phyloP scores from a whole-genome alignment of 2,888 invertebrate genomes.

The Caenorhabditis plicata region DNA sequence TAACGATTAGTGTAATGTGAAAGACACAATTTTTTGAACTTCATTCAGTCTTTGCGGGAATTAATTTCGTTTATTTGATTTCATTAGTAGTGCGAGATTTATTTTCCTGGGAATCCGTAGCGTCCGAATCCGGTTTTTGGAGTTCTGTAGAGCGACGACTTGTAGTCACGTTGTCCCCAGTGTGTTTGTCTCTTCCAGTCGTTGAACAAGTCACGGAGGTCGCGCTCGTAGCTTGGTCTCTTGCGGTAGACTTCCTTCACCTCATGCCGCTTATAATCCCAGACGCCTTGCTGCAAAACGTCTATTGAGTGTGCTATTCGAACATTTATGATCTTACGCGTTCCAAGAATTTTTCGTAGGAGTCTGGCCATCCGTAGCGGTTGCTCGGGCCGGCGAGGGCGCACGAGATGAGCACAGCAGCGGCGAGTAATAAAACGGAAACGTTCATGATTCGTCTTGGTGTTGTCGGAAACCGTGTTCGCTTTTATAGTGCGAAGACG shows the following conservation, averaged over 20 bases:
- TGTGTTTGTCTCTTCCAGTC: slow-evolving; percentile 30
- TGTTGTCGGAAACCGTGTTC: background rate
- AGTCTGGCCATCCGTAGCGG: slow-evolving; percentile 30
- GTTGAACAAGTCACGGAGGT: slow-evolving; percentile 26
- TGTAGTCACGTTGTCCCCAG: slow-evolving; percentile 27
- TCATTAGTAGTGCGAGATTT: background rate
- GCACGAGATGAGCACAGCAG: slow-evolving; percentile 19
- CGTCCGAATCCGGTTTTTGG: slow-evolving; percentile 25
- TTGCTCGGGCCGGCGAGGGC: slow-evolving; percentile 15
- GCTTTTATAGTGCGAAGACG: no score
- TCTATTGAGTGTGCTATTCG: background rate
- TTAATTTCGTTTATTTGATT: slow-evolving; percentile 3
- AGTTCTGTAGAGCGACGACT: slow-evolving; percentile 9
- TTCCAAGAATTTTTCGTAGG: slow-evolving; percentile 32
- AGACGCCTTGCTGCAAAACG: slow-evolving; percentile 26
- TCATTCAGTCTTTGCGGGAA: background rate
- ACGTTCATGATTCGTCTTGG: slow-evolving; percentile 24
- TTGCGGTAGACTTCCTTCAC: slow-evolving; percentile 6
- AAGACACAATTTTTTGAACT: background rate
- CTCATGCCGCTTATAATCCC: slow-evolving; percentile 30
- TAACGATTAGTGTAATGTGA: slow-evolving; percentile 5
- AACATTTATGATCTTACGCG: slow-evolving; percentile 12
- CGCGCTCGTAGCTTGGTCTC: slow-evolving; percentile 18
- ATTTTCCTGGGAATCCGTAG: slow-evolving; percentile 30
- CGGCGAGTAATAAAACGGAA: slow-evolving; percentile 18